phyloP scores from a whole-genome alignment of 2,888 invertebrate genomes.

The Hydraecia micacea region DNA sequence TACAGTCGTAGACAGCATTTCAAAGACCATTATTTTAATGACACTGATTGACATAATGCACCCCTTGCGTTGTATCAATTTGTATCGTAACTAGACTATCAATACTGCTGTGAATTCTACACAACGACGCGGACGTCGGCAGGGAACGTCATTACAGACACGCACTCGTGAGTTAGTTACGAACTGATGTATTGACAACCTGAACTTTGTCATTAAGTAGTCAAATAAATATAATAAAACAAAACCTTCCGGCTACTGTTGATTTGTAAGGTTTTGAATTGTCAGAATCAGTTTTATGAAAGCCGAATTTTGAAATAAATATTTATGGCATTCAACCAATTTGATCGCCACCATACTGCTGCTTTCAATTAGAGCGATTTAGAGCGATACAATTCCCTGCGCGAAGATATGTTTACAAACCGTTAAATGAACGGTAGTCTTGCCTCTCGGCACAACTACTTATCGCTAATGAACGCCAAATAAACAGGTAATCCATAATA shows the following conservation, averaged over 20 bases:
- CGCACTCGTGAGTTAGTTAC: neutral
- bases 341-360: neutral
- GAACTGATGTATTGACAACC: neutral
- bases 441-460: neutral
- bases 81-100: neutral
- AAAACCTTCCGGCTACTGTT: neutral
- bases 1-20: neutral
- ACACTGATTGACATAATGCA: conserved; percentile 3
- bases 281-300: neutral
- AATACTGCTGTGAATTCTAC: neutral
- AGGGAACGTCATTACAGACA: neutral
- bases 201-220: neutral
- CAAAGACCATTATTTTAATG: conserved; percentile 17
- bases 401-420: no score
- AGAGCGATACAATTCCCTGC: neutral
- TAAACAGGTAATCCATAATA: conserved; percentile 15
- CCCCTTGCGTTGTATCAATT: no score
- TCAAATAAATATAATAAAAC: neutral
- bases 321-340: neutral
- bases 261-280: neutral
- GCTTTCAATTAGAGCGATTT: neutral
- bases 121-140: no score
- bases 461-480: neutral
- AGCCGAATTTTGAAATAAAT: neutral
- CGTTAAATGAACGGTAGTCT: neutral